A percentile compares a stretch with the other conserved stretches of the same genome.
phyloP scores from a whole-genome alignment of 2,113 vertebrate genomes.

The Phalacrocorax pelagicus region DNA sequence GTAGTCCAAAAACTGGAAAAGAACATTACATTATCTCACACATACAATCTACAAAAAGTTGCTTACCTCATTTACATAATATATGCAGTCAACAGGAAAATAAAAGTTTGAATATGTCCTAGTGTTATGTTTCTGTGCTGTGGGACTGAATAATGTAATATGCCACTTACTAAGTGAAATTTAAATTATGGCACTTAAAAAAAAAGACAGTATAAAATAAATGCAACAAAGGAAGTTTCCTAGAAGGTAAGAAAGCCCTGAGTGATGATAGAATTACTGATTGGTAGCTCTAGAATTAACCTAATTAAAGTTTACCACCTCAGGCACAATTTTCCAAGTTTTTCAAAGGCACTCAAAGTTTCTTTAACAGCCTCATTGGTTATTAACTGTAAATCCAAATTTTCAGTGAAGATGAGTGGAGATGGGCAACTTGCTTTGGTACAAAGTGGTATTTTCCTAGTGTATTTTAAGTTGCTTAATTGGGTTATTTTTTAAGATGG shows the following conservation, averaged over 20 bases:
- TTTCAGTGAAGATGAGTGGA: conserved; percentile 68
- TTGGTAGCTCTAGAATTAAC: conserved; percentile 79
- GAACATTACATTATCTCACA: conserved; percentile 88
- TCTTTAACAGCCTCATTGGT: conserved; percentile 72
- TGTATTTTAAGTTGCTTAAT: conserved; percentile 52
- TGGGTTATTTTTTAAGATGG: conserved; percentile 55
- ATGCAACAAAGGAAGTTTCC: conserved; percentile 73
- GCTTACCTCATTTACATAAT: conserved; percentile 85
- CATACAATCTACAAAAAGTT: conserved; percentile 85
- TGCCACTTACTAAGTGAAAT: conserved; percentile 88
- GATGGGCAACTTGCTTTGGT: conserved; percentile 78
- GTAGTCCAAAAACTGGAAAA: conserved; percentile 87
- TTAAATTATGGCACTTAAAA: conserved; percentile 84
- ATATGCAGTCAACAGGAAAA: conserved; percentile 82
- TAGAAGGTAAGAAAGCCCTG: conserved; percentile 83
- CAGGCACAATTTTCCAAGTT: conserved; percentile 78
- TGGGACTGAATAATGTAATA: conserved; percentile 80
- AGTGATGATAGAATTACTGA: conserved; percentile 77
- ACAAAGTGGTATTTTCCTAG: conserved; percentile 65
- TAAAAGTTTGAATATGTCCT: conserved; percentile 76
- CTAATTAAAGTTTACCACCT: conserved; percentile 79
- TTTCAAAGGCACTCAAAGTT: conserved; percentile 82
- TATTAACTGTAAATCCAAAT: conserved; percentile 72
- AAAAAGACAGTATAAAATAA: conserved; percentile 72
- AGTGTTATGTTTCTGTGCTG: conserved; percentile 83